Evolutionary conservation across 2,113 vertebrate genomes (phyloP), one percentile per base, ranked within the genome.

Genomic region (Zosterops lateralis): DNA sequence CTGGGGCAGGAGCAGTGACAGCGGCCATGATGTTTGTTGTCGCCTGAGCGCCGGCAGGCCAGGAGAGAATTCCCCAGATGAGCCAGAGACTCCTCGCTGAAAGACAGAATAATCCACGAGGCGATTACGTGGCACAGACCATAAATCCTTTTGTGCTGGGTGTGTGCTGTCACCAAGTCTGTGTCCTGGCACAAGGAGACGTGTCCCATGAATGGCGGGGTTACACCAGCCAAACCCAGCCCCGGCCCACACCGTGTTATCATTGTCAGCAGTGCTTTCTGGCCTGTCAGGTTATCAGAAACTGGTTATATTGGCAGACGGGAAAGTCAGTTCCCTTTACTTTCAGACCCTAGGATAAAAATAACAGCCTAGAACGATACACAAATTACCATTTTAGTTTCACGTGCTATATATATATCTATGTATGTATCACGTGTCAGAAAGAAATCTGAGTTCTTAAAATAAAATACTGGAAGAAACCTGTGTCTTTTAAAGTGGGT

Each of bases 1-100:
- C 29, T 25, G 38, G n/a, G 44, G 36, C 61, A 50, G 53, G 45
- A 45, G 18, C 14, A 2, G 24, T 14, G 62, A 32, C 25, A 51
- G 81, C 73, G 58, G 87, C 95, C 91, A 87, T 96, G 78, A 91
- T 79, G 82, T 14, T 67, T 42, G 58, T 17, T 18, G 58, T 36
- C 1, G 14, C 31, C 34, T 2, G 22, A 42, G 51, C 1, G 26
- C 28, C n/a, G 5, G 26, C 22, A 53, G 76, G 31, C n/a, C 7
- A 4, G 36, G 32, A 36, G 22, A 32, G 40, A 68, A 28, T 48
- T 51, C 6, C 48, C 42, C 12, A 6, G 2, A 36, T 16, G 19
- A 22, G 31, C 14, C 51, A 5, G 9, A 20, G 26, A 21, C 26
- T 65, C 18, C 14, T 40, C 10, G 44, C 17, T 17, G 9, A 53